Base-by-base conservation (phyloP, 2,113 vertebrate genomes). In the Paraplagusia blochii region DNA sequence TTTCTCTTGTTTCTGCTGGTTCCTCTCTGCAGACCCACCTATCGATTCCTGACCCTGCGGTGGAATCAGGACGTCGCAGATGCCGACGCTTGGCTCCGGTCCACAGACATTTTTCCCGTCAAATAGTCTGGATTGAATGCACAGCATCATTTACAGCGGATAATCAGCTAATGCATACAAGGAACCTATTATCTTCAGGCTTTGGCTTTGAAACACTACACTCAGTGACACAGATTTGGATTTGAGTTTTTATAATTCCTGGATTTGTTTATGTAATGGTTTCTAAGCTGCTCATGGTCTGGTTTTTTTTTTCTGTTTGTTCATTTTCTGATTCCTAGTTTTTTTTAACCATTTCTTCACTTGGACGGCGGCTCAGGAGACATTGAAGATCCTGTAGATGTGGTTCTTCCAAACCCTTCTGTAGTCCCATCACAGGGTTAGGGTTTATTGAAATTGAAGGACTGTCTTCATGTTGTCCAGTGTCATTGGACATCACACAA, bases 31-130 rank as follows among this genome's bases (percentile, higher is more conserved):
- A 61, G 77, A 57, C 55, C 47, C 59, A 46, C 62, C 49, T 76
- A 80, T 82, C 72, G 78, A 79, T 80, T 78, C 47, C 77, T 84
- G 78, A 72, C 80, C 77, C 66, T 74, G 76, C 58, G 58, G 81
- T 69, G 34, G 62, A 81, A 66, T 39, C 47, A 2, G 44, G 73
- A 74, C 87, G 75, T 80, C 54, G 82, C 53, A 17, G 65, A 80
- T 64, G 61, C 58, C 69, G 59, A 51, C 69, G 61, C 49, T 18
- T 67, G 43, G 72, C 67, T 65, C 65, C 62, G 80, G 74, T 86
- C 78, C 57, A 76, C 66, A 64, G 51, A 74, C 74, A 84, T 79
- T 70, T 53, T 14, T 50, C 29, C 69, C 79, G 73, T 79, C 66
- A 60, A 74, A 83, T 73, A 77, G 35, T 51, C 78, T 74, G 82